Percentiles rank a stretch among this genome's conserved stretches.
These are phyloP conservation scores for Syngnathus acus DNA, from an alignment of 2,797 vertebrate species.

Conservation along the genomic window DNA sequence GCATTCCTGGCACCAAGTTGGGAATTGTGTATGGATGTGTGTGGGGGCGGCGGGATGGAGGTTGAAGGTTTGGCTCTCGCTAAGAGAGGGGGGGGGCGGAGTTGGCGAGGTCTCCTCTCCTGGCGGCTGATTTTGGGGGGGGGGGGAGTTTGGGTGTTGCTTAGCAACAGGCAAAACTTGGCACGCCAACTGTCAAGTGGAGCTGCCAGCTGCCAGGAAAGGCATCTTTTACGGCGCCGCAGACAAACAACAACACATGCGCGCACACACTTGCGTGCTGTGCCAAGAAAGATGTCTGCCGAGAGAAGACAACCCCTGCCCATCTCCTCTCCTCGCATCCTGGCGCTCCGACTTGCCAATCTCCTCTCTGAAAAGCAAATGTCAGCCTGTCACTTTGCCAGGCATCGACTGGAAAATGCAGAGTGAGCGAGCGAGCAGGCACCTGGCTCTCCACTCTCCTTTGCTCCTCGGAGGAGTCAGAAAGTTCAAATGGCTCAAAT, in stretches of 20 bases:
- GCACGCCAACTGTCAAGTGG: slow-evolving; percentile 58
- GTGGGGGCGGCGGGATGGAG: slow-evolving; percentile 10
- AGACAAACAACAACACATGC: slow-evolving; percentile 37
- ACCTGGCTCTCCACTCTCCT: slow-evolving; percentile 26
- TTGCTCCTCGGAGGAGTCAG: slow-evolving; percentile 37
- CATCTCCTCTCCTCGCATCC: slow-evolving; percentile 56
- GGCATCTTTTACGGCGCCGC: slow-evolving; percentile 64
- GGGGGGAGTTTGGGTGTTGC: slow-evolving; percentile 71
- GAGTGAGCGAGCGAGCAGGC: slow-evolving; percentile 14
- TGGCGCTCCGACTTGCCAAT: slow-evolving; percentile 60
- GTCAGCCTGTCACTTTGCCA: slow-evolving; percentile 65
- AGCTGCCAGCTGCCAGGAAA: slow-evolving; percentile 73
- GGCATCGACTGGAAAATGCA: slow-evolving; percentile 58
- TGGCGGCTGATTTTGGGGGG: slow-evolving; percentile 55
- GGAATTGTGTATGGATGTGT: slow-evolving; percentile 16
- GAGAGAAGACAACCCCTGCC: slow-evolving; percentile 58
- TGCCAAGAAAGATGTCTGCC: slow-evolving; percentile 60
- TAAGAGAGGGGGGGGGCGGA: slow-evolving; percentile 15
- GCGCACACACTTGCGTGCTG: slow-evolving; percentile 17
- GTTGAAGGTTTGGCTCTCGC: slow-evolving; percentile 29
- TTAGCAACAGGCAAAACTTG: slow-evolving; percentile 76
- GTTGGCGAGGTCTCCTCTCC: slow-evolving; percentile 49
- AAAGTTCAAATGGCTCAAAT: slow-evolving; percentile 45
- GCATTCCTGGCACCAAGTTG: slow-evolving; percentile 44
- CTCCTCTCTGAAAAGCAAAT: slow-evolving; percentile 64